These are phyloP conservation scores for Climacteris rufus DNA, from an alignment of 2,113 vertebrate species.

Conservation along the genomic window DNA sequence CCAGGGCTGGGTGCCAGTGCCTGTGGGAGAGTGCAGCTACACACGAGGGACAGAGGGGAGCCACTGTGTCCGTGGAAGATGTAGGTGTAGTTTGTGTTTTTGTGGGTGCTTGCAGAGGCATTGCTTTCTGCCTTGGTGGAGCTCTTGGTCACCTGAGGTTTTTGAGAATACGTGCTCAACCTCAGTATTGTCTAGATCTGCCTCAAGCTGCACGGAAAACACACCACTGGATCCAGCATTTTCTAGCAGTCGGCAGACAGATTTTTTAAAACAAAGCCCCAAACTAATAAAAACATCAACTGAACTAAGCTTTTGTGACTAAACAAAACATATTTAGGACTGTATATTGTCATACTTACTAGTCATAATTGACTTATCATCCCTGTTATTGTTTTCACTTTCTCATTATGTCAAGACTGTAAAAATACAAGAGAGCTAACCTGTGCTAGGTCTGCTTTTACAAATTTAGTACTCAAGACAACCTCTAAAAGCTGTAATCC, in stretches of 20 bases:
- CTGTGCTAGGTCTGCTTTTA: background rate
- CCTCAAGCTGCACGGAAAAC: background rate
- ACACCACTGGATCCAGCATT: background rate
- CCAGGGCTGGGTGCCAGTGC: fast-evolving
- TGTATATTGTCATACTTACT: background rate
- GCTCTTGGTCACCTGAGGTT: background rate
- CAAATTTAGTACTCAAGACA: background rate
- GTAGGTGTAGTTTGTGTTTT: background rate
- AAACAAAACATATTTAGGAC: background rate
- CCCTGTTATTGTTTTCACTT: background rate
- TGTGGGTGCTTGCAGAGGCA: background rate
- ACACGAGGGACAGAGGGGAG: fast-evolving
- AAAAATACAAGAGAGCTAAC: background rate
- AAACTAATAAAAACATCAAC: background rate
- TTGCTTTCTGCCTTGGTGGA: fast-evolving
- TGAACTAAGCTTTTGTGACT: background rate
- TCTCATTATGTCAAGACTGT: background rate
- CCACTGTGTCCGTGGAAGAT: fast-evolving
- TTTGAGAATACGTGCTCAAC: background rate
- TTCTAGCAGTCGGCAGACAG: background rate
- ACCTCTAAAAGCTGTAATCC: background rate
- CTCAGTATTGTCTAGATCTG: fast-evolving
- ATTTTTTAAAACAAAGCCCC: background rate
- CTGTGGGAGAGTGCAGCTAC: fast-evolving
- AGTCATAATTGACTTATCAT: background rate